Conservation (phyloP, 2,797 vertebrate species). For the Oreochromis mossambicus region DNA sequence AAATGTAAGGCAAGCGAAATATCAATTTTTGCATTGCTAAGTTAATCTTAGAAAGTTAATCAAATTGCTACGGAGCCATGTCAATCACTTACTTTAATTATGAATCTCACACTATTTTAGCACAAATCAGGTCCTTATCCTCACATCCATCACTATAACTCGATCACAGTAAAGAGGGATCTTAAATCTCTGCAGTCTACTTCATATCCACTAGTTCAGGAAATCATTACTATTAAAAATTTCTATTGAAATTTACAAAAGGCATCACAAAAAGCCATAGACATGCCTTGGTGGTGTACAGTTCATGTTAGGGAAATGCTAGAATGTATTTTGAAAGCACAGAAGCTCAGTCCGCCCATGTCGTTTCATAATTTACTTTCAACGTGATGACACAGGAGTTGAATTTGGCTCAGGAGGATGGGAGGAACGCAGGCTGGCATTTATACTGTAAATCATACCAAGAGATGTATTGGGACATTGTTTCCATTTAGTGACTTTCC, state of each 20-base stretch:
- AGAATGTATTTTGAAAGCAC: constrained; percentile 25
- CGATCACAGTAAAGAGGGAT: neutral
- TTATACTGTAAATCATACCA: constrained; percentile 34
- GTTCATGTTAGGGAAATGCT: constrained; percentile 15
- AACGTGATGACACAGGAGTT: constrained; percentile 8
- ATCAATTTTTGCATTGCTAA: neutral
- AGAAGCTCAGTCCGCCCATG: constrained; percentile 10
- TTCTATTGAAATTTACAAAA: neutral
- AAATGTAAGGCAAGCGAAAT: neutral
- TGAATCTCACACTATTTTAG: neutral
- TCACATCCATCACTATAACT: neutral
- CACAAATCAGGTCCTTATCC: neutral
- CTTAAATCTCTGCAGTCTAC: neutral
- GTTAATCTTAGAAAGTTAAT: neutral
- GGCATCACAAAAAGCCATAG: neutral
- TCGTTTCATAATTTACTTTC: constrained; percentile 37
- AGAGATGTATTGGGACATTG: neutral
- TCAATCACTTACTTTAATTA: neutral
- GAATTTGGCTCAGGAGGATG: neutral
- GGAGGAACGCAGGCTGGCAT: neutral
- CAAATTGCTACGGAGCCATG: neutral
- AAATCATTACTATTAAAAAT: neutral
- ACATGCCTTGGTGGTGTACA: neutral
- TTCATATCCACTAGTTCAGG: neutral
- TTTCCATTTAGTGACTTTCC: constrained; percentile 3